These are phyloP conservation scores for Drosophila eohydei DNA, from an alignment of 2,888 invertebrate species.

Conservation along the genomic window DNA sequence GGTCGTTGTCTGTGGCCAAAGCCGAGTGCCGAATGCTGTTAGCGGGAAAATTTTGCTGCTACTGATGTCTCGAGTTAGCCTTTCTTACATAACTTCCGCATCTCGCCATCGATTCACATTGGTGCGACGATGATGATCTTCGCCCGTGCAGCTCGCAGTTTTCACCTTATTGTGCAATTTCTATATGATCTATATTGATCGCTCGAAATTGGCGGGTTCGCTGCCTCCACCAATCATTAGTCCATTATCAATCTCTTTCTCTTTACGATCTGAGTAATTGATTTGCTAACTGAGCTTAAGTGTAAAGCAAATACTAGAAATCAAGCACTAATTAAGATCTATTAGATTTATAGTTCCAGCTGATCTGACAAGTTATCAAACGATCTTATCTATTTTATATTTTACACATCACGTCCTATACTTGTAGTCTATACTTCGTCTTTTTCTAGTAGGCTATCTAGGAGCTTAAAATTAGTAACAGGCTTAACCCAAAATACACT, in stretches of 20 bases:
- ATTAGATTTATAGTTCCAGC: not conserved
- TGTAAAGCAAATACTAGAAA: not conserved
- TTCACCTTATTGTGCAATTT: constrained; percentile 65
- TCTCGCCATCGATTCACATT: constrained; percentile 67
- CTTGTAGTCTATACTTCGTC: not conserved
- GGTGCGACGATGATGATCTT: constrained; percentile 56
- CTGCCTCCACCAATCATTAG: constrained; percentile 6
- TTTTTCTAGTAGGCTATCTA: not conserved
- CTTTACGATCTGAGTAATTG: not conserved
- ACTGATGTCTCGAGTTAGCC: constrained; percentile 35
- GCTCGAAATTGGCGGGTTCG: constrained; percentile 1
- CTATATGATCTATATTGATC: constrained; percentile 42
- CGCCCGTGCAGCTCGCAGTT: constrained; percentile 41
- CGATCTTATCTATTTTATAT: too few species aligned
- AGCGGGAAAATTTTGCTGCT: constrained; percentile 30
- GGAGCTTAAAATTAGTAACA: not conserved
- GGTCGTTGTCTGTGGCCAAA: constrained; percentile 27
- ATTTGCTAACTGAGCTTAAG: not conserved
- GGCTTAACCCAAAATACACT: not conserved
- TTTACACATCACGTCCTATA: not conserved
- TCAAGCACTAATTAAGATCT: not conserved
- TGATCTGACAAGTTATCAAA: not conserved
- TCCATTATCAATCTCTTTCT: constrained; percentile 9
- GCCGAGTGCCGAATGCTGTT: constrained; percentile 30
- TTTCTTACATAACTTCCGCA: constrained; percentile 74